These are phyloP conservation scores for Taurulus bubalis DNA, from an alignment of 2,113 vertebrate genomes.

Conservation along the genomic window DNA sequence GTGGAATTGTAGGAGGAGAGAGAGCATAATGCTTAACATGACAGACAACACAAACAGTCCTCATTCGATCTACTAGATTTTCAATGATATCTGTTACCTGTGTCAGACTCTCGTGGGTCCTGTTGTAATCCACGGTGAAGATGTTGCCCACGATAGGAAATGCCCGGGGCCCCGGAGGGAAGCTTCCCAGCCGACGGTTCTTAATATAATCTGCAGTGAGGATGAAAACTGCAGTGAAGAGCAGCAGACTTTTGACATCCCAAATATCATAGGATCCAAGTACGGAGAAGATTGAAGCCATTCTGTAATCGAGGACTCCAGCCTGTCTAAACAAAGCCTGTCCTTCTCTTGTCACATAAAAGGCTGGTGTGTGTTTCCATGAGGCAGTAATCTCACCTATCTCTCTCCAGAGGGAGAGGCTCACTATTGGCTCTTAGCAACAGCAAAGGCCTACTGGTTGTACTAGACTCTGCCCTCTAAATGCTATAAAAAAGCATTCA, in stretches of 20 bases:
- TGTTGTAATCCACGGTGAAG: slow-evolving; percentile 42
- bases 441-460: neutral
- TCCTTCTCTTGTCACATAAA: neutral
- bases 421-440: neutral
- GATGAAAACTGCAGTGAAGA: slow-evolving; percentile 74
- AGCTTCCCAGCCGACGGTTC: slow-evolving; percentile 30
- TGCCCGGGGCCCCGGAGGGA: slow-evolving; percentile 66
- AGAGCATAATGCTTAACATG: neutral
- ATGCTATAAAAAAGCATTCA: neutral
- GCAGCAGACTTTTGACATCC: slow-evolving; percentile 74
- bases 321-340: neutral
- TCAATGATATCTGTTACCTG: slow-evolving; percentile 40
- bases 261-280: slow-evolving; percentile 15
- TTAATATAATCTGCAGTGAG: slow-evolving; percentile 55
- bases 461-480: slow-evolving; percentile 6
- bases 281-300: slow-evolving; percentile 40
- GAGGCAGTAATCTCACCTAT: neutral
- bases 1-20: neutral
- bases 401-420: neutral
- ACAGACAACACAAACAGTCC: no score
- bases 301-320: neutral
- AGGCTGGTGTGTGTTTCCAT: neutral
- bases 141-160: slow-evolving; percentile 67
- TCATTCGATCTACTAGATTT: neutral
- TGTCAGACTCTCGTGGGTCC: slow-evolving; percentile 42